Conservation (phyloP, 2,888 invertebrate species). For the Ectobius pallidus region DNA sequence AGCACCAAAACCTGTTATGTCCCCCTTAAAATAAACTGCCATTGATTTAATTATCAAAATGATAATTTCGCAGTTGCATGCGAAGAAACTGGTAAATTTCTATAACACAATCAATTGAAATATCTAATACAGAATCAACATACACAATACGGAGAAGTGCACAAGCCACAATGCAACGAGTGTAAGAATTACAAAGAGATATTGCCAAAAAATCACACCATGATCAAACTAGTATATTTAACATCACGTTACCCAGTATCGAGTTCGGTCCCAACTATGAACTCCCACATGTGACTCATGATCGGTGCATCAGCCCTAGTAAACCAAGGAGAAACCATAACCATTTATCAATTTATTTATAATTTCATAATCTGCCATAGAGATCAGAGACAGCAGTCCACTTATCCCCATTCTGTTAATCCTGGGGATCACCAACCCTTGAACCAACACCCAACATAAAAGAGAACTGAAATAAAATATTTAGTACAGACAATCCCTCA, state of each 20-base stretch:
- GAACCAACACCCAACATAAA: conserved; percentile 10
- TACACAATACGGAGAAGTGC: background rate
- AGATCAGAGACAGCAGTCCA: no score
- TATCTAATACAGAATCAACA: no score
- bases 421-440: background rate
- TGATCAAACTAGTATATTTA: background rate
- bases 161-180: background rate
- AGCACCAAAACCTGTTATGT: no score
- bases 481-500: conserved; percentile 1
- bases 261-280: conserved; percentile 76
- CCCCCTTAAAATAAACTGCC: no score
- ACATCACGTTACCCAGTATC: conserved; percentile 50
- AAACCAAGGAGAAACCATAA: conserved; percentile 49
- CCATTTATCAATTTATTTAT: background rate
- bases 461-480: conserved; percentile 42
- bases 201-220: background rate
- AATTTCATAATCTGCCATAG: no score
- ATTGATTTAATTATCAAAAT: no score
- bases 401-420: background rate
- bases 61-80: no score
- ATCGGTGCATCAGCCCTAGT: conserved; percentile 97
- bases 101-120: no score
- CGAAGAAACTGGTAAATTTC: no score
- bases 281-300: conserved; percentile 95
- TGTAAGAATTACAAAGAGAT: background rate